Evolutionary conservation across 2,113 vertebrate genomes (phyloP).

Genomic region (Misgurnus anguillicaudatus): DNA sequence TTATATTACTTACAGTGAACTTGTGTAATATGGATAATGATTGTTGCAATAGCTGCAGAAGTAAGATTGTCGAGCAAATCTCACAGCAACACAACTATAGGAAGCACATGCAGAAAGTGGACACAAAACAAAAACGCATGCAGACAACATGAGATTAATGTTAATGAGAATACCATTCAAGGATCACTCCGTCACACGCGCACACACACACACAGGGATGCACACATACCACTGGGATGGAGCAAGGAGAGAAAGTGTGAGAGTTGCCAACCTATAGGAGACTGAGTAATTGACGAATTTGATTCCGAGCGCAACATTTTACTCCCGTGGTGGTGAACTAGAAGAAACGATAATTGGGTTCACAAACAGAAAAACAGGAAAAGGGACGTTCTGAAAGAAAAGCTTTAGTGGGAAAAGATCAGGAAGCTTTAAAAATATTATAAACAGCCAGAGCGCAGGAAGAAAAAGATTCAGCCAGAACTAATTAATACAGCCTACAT

Average conservation of each 20-base stretch:
- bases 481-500: background rate
- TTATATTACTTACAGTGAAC: background rate
- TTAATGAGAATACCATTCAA: constrained; percentile 74
- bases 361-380: constrained; percentile 75
- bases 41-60: background rate
- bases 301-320: constrained; percentile 99
- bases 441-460: constrained; percentile 63
- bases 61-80: constrained; percentile 60
- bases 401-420: constrained; percentile 70
- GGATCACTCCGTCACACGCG: constrained; percentile 54
- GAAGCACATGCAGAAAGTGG: background rate
- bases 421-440: constrained; percentile 60
- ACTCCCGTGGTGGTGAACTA: constrained; percentile 99
- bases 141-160: constrained; percentile 70
- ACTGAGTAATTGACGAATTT: constrained; percentile 99
- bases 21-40: background rate
- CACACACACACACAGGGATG: constrained; percentile 69
- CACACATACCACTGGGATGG: constrained; percentile 81
- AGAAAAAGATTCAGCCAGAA: constrained; percentile 12
- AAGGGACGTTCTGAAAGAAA: constrained; percentile 71
- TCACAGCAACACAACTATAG: constrained; percentile 55
- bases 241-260: constrained; percentile 87
- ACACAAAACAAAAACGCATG: constrained; percentile 64
- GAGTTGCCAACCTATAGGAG: constrained; percentile 99
- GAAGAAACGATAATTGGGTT: constrained; percentile 92